These are phyloP conservation scores for Torymus aiolomorphi DNA, from an alignment of 2,888 invertebrate species.

Conservation along the genomic window DNA sequence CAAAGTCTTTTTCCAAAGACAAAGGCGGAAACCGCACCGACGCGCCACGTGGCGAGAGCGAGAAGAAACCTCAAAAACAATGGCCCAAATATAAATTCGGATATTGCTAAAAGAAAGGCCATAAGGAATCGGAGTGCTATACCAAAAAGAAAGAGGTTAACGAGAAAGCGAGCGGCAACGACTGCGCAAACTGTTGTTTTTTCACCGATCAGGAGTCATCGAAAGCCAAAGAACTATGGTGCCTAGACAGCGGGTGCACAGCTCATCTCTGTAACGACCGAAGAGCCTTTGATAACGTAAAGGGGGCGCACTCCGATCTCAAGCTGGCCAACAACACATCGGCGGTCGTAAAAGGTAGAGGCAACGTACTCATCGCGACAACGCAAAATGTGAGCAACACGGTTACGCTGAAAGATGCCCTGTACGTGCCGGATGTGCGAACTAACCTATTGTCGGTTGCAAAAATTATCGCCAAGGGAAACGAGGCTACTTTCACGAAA, in stretches of 20 bases:
- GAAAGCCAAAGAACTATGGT: background rate
- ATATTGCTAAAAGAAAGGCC: too few relatives aligned
- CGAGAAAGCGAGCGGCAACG: too few relatives aligned
- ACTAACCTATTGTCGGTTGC: constrained; percentile 59
- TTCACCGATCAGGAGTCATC: too few relatives aligned
- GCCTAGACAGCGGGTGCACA: constrained; percentile 53
- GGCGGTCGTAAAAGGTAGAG: constrained; percentile 44
- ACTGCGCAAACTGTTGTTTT: too few relatives aligned
- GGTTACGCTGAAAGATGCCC: constrained; percentile 46
- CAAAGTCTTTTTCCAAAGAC: too few relatives aligned
- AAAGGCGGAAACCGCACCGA: too few relatives aligned
- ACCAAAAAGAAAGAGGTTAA: too few relatives aligned
- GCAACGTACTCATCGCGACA: constrained; percentile 31
- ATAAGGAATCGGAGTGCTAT: too few relatives aligned
- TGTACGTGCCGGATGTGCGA: constrained; percentile 59
- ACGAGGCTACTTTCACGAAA: constrained; percentile 49
- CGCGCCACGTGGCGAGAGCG: too few relatives aligned
- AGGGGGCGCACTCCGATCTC: constrained; percentile 1
- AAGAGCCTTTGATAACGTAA: constrained; percentile 19
- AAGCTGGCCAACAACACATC: constrained; percentile 45
- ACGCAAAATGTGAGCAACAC: background rate
- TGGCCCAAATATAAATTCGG: too few relatives aligned
- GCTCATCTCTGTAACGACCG: constrained; percentile 54
- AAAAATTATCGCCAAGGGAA: constrained; percentile 56
- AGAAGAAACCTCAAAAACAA: too few relatives aligned